Evolutionary conservation across 2,113 vertebrate species (phyloP).

Genomic region (Zeus faber): DNA sequence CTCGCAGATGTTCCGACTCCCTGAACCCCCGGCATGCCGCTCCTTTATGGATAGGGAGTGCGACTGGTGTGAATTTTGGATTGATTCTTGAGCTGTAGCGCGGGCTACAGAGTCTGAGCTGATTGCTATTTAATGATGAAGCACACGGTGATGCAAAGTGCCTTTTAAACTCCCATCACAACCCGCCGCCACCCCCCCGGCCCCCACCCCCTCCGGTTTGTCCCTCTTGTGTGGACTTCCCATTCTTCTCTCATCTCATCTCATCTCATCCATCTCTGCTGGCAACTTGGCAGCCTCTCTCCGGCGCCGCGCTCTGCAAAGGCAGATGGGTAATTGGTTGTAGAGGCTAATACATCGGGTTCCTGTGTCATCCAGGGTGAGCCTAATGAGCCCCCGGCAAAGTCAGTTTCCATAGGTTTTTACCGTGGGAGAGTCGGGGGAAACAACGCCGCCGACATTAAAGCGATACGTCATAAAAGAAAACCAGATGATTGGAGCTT

Average conservation of each 20-base stretch:
- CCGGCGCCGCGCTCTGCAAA: conserved; percentile 24
- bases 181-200: background rate
- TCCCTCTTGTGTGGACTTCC: conserved; percentile 28
- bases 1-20: too few relatives aligned
- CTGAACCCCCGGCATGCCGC: too few relatives aligned
- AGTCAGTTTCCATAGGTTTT: conserved; percentile 15
- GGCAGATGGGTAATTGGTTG: conserved; percentile 32
- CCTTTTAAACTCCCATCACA: conserved; percentile 49
- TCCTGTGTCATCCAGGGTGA: conserved; percentile 44
- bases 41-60: conserved; percentile 53
- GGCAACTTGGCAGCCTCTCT: conserved; percentile 23
- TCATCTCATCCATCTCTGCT: conserved; percentile 21
- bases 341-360: conserved; percentile 19
- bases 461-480: too few relatives aligned
- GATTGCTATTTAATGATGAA: conserved; percentile 62
- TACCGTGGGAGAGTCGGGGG: too few relatives aligned
- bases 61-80: conserved; percentile 33
- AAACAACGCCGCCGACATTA: conserved; percentile 27
- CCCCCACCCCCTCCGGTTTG: conserved; percentile 13
- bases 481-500: too few relatives aligned
- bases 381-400: conserved; percentile 35
- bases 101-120: conserved; percentile 53
- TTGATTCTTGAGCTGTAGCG: conserved; percentile 62
- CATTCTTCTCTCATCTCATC: too few relatives aligned
- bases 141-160: conserved; percentile 40